These are phyloP conservation scores for Origma solitaria DNA, from an alignment of 2,113 vertebrate species.

Conservation along the genomic window DNA sequence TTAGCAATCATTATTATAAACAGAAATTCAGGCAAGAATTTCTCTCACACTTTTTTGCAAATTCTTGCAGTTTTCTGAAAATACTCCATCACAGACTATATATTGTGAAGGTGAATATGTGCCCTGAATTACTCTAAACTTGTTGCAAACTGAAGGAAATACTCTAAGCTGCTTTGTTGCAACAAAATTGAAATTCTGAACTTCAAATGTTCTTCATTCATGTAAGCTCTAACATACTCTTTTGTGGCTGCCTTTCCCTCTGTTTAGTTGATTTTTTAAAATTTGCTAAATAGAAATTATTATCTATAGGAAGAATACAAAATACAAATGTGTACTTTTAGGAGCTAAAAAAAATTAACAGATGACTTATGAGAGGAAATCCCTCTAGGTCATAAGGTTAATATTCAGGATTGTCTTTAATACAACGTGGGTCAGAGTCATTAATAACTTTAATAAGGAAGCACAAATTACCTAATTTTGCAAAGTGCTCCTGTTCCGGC, in stretches of 20 bases:
- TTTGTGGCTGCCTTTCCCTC: not conserved
- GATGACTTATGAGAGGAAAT: not conserved
- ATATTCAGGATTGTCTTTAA: slow-evolving; percentile 25
- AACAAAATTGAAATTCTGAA: not conserved
- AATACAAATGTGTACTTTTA: not conserved
- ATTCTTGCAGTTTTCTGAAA: not conserved
- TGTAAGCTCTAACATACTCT: not conserved
- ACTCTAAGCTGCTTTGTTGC: not conserved
- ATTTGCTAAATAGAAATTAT: not conserved
- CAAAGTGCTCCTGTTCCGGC: not conserved
- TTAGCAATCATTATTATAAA: not conserved
- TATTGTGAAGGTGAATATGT: not conserved
- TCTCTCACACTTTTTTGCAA: not conserved
- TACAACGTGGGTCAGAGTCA: not conserved
- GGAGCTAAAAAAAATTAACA: not conserved
- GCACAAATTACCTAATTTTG: not conserved
- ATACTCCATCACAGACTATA: not conserved
- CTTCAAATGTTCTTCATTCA: not conserved
- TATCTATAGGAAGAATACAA: not conserved
- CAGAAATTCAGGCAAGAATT: not conserved
- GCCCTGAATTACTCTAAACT: not conserved
- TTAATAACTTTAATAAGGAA: slow-evolving; percentile 30
- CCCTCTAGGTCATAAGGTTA: not conserved
- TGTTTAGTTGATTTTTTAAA: not conserved
- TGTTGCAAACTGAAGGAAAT: not conserved